These are phyloP conservation scores for Octopus sinensis DNA, from an alignment of 1,140 invertebrate species.

Conservation along the genomic window DNA sequence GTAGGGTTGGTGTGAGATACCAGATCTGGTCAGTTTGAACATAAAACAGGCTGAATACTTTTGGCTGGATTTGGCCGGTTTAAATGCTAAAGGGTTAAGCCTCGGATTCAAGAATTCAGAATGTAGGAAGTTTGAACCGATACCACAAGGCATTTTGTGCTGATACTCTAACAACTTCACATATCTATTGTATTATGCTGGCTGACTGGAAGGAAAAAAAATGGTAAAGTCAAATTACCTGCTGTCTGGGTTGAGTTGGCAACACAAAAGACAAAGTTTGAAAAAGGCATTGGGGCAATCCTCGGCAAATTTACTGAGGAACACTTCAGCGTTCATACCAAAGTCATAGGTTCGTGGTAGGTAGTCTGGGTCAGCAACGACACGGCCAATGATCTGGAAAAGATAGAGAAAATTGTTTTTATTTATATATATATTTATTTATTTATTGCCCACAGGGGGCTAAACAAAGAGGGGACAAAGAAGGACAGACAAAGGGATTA, in stretches of 20 bases:
- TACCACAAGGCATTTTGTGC: neutral
- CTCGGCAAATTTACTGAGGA: slow-evolving; percentile 75
- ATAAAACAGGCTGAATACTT: no score
- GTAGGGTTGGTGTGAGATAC: no score
- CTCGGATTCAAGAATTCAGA: no score
- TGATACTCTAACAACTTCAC: neutral
- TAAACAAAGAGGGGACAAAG: no score
- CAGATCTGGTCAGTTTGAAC: no score
- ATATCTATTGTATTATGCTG: neutral
- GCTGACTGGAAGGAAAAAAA: neutral
- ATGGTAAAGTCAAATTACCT: slow-evolving; percentile 29
- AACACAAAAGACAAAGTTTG: slow-evolving; percentile 82
- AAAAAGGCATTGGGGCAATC: slow-evolving; percentile 84
- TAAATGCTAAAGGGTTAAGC: neutral
- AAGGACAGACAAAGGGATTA: no score
- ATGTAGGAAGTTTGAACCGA: neutral
- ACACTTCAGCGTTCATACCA: slow-evolving; percentile 82
- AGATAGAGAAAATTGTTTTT: no score
- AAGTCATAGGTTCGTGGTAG: slow-evolving; percentile 85
- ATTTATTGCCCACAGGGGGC: no score
- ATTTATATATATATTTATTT: no score
- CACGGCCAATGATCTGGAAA: slow-evolving; percentile 80
- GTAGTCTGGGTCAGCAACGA: slow-evolving; percentile 89
- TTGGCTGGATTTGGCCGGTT: no score
- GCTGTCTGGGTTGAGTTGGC: slow-evolving; percentile 82